phyloP scores from a whole-genome alignment of 2,797 vertebrate species.

The Myotis myotis region DNA sequence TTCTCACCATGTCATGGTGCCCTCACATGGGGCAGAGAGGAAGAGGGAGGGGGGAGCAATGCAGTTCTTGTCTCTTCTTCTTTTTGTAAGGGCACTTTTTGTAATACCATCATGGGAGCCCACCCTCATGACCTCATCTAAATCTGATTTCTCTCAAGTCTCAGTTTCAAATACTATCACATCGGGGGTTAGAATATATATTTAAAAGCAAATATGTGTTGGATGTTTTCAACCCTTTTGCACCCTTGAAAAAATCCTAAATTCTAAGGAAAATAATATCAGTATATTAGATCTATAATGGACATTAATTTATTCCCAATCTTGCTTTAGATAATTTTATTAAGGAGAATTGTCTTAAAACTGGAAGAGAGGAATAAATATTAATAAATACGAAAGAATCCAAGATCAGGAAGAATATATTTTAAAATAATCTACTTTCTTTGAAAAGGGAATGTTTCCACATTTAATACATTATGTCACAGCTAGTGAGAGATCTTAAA shows the following conservation, averaged over 20 bases:
- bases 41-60: not conserved
- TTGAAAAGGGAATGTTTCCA: not conserved
- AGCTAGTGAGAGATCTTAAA: not conserved
- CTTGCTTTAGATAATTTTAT: not conserved
- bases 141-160: not conserved
- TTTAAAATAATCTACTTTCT: not conserved
- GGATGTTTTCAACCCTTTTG: not conserved
- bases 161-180: not conserved
- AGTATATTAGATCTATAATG: not conserved
- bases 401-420: not conserved
- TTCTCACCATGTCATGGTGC: not conserved
- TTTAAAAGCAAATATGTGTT: not conserved
- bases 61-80: not conserved
- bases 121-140: not conserved
- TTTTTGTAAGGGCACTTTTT: not conserved
- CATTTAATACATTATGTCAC: not conserved
- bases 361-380: not conserved
- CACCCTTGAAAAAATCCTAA: not conserved
- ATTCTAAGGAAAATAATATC: not conserved
- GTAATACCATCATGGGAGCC: not conserved
- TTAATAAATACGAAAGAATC: not conserved
- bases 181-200: not conserved
- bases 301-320: not conserved
- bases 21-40: not conserved
- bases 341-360: slow-evolving; percentile 14